Evolutionary conservation across 2,888 invertebrate genomes (phyloP), one percentile per base, ranked within the genome.

Genomic region (Oxytorus armatus): DNA sequence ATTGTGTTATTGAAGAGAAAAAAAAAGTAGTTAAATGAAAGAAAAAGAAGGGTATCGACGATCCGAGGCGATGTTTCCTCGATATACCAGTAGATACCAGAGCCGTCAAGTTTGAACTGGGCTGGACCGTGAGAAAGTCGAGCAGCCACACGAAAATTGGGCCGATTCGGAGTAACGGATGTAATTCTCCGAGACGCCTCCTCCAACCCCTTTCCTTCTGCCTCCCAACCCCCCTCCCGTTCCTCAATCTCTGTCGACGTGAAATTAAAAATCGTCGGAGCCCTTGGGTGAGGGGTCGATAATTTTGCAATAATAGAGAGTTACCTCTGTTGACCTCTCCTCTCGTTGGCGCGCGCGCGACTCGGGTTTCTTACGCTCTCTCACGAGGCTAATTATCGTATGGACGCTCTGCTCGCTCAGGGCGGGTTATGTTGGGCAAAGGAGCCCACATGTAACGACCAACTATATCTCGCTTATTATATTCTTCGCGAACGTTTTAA

Each of bases 261-360:
- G 66, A 53, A 76, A 79, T 79, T 76, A 76, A 79, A 44, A 72
- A 79, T 76, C 51, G 63, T 36, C 73, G 25, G 29, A 51, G 51
- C 61, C 72, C 61, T 53, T 63, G 49, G 18, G 59, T n/a, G n/a
- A n/a, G 66, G 73, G 66, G 42, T 72, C 76, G 76, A 76, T 79
- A 72, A 57, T 79, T 79, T 75, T 76, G 75, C 76, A 72, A 70
- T 76, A 76, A 79, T 76, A 76, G 79, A 63, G 73, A 73, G 73
- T 73, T 73, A 73, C 39, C 36, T 61, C 39, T 72, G 29, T 49
- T 39, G 29, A 14, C 11, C 47, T 33, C 47, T 47, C 59, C n/a
- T 55, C 70, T 16, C 55, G 53, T 21, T 55, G 39, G 25, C 53
- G 47, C 14, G 59, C 23, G 25, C 53, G 47, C 14, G 59, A 59